These are phyloP conservation scores for Ornithorhynchus anatinus DNA, from an alignment of 2,113 vertebrate species.

Conservation along the genomic window DNA sequence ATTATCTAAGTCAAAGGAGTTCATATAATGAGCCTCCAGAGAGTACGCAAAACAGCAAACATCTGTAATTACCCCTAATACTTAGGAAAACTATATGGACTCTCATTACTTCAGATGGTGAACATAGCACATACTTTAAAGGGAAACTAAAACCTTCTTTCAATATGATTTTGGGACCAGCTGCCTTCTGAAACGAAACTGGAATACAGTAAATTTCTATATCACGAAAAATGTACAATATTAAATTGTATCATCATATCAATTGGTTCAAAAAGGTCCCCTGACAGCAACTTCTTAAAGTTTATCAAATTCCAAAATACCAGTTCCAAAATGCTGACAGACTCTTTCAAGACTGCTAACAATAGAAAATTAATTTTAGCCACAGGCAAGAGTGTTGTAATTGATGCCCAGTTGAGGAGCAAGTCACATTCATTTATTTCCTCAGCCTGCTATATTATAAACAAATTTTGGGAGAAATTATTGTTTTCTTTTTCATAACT, in stretches of 20 bases:
- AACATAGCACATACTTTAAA: no score
- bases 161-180: no score
- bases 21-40: neutral
- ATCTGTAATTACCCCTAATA: no score
- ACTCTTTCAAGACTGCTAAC: neutral
- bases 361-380: neutral
- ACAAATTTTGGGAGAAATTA: constrained; percentile 12
- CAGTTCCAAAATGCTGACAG: no score
- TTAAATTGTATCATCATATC: neutral
- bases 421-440: neutral
- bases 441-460: constrained; percentile 21
- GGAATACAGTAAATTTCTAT: no score
- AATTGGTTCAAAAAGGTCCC: neutral
- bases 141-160: no score
- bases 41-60: no score
- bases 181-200: no score
- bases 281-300: no score
- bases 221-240: neutral
- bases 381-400: neutral
- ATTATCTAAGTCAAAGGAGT: neutral
- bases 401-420: neutral
- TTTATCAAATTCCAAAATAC: neutral
- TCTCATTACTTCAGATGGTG: no score
- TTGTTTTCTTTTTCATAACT: constrained; percentile 43
- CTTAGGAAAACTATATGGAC: no score